Evolutionary conservation across 1,140 invertebrate genomes (phyloP).

Genomic region (Dendrolimus kikuchii): DNA sequence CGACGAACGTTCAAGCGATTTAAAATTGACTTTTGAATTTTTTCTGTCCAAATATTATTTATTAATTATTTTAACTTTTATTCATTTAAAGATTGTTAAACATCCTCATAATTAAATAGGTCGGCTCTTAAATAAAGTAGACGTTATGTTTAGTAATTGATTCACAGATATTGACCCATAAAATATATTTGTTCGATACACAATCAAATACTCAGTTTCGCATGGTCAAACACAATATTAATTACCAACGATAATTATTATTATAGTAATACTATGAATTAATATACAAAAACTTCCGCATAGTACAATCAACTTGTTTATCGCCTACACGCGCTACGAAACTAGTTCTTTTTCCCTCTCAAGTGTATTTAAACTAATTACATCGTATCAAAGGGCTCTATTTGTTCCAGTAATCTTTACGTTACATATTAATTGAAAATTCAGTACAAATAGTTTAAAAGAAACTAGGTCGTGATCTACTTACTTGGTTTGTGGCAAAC

Average conservation of each 20-base stretch:
- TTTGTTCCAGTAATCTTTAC: constrained; percentile 24
- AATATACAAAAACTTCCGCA: constrained; percentile 10
- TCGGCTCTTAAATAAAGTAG: too few relatives aligned
- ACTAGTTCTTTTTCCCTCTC: constrained; percentile 24
- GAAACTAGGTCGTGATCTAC: too few relatives aligned
- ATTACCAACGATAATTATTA: constrained; percentile 15
- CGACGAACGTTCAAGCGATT: too few relatives aligned
- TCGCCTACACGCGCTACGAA: constrained; percentile 28
- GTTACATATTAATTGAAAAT: constrained; percentile 14
- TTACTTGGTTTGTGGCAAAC: too few relatives aligned
- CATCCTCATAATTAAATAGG: too few relatives aligned
- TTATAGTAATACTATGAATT: background rate
- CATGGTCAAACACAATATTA: constrained; percentile 19
- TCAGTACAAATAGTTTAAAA: too few relatives aligned
- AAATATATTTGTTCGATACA: background rate
- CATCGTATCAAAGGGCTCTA: constrained; percentile 15
- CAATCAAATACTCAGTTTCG: constrained; percentile 15
- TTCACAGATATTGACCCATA: too few relatives aligned
- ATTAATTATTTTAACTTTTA: too few relatives aligned
- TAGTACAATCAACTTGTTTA: constrained; percentile 21
- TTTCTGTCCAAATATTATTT: too few relatives aligned
- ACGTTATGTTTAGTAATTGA: too few relatives aligned
- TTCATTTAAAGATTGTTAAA: too few relatives aligned
- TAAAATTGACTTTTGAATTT: too few relatives aligned
- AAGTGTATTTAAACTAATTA: constrained; percentile 26